These are phyloP conservation scores for Acanthosepion esculentum DNA, from an alignment of 2,888 invertebrate species.

Conservation along the genomic window DNA sequence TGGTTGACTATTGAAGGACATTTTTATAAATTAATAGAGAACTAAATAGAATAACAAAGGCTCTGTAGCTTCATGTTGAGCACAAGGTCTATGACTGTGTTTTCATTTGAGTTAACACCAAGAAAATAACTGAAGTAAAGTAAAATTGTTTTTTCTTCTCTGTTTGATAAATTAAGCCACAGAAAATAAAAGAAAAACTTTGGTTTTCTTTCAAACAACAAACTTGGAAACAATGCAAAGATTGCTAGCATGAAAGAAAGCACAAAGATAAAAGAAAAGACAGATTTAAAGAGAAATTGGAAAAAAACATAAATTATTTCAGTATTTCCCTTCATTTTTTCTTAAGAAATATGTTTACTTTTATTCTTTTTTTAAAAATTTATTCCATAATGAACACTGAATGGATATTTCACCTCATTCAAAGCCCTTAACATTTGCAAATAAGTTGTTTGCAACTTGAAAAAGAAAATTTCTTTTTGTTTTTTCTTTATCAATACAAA, in stretches of 20 bases:
- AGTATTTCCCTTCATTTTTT: not conserved
- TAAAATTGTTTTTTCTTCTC: not conserved
- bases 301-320: too few species aligned
- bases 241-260: not conserved
- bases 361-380: not conserved
- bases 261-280: not conserved
- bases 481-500: not conserved
- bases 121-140: not conserved
- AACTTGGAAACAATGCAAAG: not conserved
- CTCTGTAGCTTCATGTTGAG: not conserved
- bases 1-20: slow-evolving; percentile 4
- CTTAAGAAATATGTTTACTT: not conserved
- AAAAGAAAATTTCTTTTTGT: not conserved
- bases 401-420: slow-evolving; percentile 33
- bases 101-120: not conserved
- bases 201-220: not conserved
- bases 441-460: not conserved
- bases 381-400: slow-evolving; percentile 8
- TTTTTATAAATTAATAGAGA: not conserved
- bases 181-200: not conserved
- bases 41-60: not conserved
- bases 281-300: not conserved
- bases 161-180: slow-evolving; percentile 33
- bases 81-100: not conserved
- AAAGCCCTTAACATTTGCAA: slow-evolving; percentile 22